phyloP scores from a whole-genome alignment of 2,113 vertebrate species.

The Scolopax mira region DNA sequence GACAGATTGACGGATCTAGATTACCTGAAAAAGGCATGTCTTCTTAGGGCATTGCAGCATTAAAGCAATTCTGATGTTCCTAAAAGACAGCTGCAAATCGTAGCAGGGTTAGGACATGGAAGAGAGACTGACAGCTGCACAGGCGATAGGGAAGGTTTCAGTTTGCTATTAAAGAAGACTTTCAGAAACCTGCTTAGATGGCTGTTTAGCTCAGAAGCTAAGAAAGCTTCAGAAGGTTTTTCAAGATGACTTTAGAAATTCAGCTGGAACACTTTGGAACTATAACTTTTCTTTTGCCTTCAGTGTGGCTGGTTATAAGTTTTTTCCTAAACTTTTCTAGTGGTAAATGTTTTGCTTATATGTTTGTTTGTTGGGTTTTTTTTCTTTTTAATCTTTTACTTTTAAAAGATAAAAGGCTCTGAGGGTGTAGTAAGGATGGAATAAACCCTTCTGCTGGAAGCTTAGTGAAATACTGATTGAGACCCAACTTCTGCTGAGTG shows the following conservation, averaged over 20 bases:
- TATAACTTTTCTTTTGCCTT: neutral
- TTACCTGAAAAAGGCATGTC: slow-evolving; percentile 57
- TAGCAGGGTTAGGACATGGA: neutral
- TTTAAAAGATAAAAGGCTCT: neutral
- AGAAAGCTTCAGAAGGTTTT: neutral
- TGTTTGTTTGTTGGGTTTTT: neutral
- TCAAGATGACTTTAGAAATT: neutral
- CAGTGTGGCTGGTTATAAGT: neutral
- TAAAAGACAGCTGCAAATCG: slow-evolving; percentile 53
- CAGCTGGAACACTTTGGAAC: neutral
- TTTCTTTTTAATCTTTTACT: too few species aligned
- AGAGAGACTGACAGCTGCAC: neutral
- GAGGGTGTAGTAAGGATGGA: neutral
- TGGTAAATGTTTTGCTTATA: neutral
- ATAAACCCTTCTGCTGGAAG: neutral
- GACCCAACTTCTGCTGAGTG: neutral
- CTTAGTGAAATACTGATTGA: neutral
- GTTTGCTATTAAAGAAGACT: neutral
- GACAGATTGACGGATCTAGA: slow-evolving; percentile 60
- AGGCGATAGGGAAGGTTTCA: neutral
- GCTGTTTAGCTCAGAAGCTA: neutral
- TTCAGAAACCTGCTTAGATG: neutral
- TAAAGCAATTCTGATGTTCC: slow-evolving; percentile 56
- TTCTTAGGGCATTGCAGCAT: slow-evolving; percentile 31
- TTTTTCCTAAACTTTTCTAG: neutral